phyloP scores from a whole-genome alignment of 1,140 invertebrate genomes.

The Holcopasites calliopsidis region DNA sequence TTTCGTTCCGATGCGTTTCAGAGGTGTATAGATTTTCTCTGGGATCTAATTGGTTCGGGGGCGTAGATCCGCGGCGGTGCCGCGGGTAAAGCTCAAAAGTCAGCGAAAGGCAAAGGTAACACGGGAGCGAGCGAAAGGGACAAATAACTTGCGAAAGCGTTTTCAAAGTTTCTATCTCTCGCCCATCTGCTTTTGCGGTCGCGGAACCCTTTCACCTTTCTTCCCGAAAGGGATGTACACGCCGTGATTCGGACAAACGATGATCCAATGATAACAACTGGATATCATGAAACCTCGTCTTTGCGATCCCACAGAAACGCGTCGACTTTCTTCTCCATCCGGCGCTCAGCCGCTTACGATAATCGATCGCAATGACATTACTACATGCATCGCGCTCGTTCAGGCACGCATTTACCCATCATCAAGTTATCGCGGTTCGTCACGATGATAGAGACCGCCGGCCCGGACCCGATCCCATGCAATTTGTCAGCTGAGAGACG shows the following conservation, averaged over 20 bases:
- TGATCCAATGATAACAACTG: too few relatives aligned
- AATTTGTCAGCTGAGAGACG: constrained; percentile 57
- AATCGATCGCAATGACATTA: neutral
- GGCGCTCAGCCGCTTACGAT: neutral
- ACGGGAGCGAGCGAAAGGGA: neutral
- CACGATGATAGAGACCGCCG: constrained; percentile 54
- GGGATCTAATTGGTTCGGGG: too few relatives aligned
- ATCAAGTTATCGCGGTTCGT: constrained; percentile 59
- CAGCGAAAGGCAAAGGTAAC: neutral
- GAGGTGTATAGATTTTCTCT: too few relatives aligned
- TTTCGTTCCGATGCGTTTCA: too few relatives aligned
- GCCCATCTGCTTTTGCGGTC: neutral
- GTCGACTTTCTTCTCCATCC: neutral
- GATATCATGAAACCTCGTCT: neutral
- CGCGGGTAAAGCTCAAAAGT: too few relatives aligned
- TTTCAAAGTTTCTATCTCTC: neutral
- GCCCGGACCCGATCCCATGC: constrained; percentile 49
- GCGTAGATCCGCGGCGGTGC: too few relatives aligned
- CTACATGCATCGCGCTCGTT: constrained; percentile 21
- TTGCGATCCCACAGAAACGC: neutral
- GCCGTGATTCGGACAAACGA: too few relatives aligned
- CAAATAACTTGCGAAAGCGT: constrained; percentile 15
- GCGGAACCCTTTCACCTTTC: neutral
- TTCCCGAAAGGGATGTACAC: too few relatives aligned
- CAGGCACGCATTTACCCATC: constrained; percentile 45